Evolutionary conservation across 2,797 vertebrate genomes (phyloP), one percentile per base, ranked within the genome.

Genomic region (Champsocephalus esox): DNA sequence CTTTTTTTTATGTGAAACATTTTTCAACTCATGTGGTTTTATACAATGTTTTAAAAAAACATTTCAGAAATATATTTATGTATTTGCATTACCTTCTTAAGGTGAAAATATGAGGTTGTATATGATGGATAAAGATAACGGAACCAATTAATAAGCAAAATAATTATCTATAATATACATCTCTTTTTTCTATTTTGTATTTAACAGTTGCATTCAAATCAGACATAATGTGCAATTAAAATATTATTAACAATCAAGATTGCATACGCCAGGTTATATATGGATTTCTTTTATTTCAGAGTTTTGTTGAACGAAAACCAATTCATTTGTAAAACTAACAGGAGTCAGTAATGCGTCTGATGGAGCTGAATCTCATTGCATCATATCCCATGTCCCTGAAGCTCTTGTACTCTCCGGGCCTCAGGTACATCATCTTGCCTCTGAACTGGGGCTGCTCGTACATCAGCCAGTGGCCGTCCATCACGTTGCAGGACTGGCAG

Each of bases 391-490:
- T 73, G 0, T 92, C 89, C 82, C 58, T 91, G 89, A 92, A 91
- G 83, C 55, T 93, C 82, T 68, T 89, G 91, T 94, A 90, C 91
- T 94, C 93, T 76, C 93, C 92, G 10, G 93, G 92, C 81, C 86
- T 92, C 83, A 93, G 77, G 87, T 93, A 94, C 81, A 80, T 82
- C 90, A 86, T 83, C 83, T 44, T 91, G 83, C 92, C 92, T 80
- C 70, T 89, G 88, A 75, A 92, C 11, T 92, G 57, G 73, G 91
- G 86, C 79, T 89, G 83, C 87, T 92, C 90, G 43, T 89, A 93
- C 83, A 93, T 89, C 85, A 93, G 88, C 92, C 92, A 93, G 84
- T 93, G 91, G 68, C 92, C 91, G 1, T 92, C 90, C 89, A 91
- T 87, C 83, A 94, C 92, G 9, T 93, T 16, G 77, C 90, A 90